Conservation (phyloP, 2,888 invertebrate species). For the Axea sp. region DNA sequence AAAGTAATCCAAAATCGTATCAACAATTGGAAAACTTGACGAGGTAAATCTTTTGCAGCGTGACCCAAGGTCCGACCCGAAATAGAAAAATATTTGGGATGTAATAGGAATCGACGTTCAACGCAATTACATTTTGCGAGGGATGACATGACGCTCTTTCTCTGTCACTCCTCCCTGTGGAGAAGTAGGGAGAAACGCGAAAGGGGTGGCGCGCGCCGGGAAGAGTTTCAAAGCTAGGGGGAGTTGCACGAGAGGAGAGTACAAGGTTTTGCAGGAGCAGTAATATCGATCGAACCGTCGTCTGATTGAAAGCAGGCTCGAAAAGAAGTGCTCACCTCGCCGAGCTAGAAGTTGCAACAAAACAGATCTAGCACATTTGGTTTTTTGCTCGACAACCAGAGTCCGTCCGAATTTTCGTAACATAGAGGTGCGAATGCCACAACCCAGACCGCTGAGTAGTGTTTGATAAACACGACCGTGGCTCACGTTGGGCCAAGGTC, state of each 20-base stretch:
- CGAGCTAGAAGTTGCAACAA: slow-evolving; percentile 52
- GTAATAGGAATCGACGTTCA: slow-evolving; percentile 44
- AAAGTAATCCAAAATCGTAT: too few relatives aligned
- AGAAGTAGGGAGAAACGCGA: slow-evolving; percentile 19
- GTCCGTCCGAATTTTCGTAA: slow-evolving; percentile 38
- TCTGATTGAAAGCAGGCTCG: slow-evolving; percentile 66
- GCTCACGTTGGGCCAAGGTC: slow-evolving; percentile 52
- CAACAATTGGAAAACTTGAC: too few relatives aligned
- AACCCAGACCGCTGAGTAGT: neutral
- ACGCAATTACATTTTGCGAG: slow-evolving; percentile 45
- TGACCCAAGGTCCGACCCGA: slow-evolving; percentile 4
- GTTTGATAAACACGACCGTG: too few relatives aligned
- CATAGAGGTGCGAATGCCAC: neutral
- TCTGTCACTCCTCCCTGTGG: neutral
- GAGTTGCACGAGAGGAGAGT: slow-evolving; percentile 63
- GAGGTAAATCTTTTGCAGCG: too few relatives aligned
- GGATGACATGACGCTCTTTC: slow-evolving; percentile 19
- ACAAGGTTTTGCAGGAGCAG: slow-evolving; percentile 77
- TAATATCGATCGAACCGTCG: slow-evolving; percentile 76
- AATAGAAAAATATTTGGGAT: slow-evolving; percentile 33
- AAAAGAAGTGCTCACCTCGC: slow-evolving; percentile 54
- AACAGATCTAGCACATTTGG: slow-evolving; percentile 38
- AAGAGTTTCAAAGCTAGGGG: slow-evolving; percentile 48
- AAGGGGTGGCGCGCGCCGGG: slow-evolving; percentile 38
- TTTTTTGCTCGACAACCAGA: slow-evolving; percentile 17